Evolutionary conservation across 2,888 invertebrate species (phyloP), one percentile per base, ranked within the genome.

Genomic region (Kryphioiulus occultus): DNA sequence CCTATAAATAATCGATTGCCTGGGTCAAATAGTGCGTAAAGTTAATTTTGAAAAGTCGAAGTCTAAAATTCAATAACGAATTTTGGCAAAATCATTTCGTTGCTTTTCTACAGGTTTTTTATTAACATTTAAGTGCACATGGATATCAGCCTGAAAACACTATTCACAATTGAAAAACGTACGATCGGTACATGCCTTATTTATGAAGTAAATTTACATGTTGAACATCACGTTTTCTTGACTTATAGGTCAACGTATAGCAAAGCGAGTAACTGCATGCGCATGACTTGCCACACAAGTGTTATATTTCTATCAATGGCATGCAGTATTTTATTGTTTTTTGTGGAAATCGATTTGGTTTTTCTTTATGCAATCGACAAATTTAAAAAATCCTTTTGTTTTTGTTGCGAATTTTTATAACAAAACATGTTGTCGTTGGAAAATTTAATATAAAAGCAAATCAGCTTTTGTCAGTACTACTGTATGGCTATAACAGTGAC

Each of bases 401-500:
- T 35, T 35, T 35, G 35, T 35, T 4, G 10, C 44, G 44, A 44
- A 26, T 30, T 78, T 78, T 78, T 30, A 78, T 78, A 17, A 15
- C 15, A 30, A 26, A 26, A 10, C 9, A 2, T 68, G 30, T 30
- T 78, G 9, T 30, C 12, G 15, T 78, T 30, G 78, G 78, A 78
- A 78, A 78, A 78, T 68, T 4, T 30, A 78, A 78, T 78, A 78
- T 78, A 78, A 26, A 78, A 78, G 30, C 12, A 78, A 78, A 78
- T 78, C 22, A 22, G 59, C 59, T 9, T 9, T 22, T 68, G 26
- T 78, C 78, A 30, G 30, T 78, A n/a, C n/a, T 4, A 19, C 10
- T 4, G 47, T 5, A 44, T 44, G 44, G 10, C 35, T 35, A 35
- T 35, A 35, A 35, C 7, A 7, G 35, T 4, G 7, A 35, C 35